Percentiles rank a stretch among this genome's conserved stretches.
Conservation (phyloP, 2,113 vertebrate genomes). For the Conger conger region DNA sequence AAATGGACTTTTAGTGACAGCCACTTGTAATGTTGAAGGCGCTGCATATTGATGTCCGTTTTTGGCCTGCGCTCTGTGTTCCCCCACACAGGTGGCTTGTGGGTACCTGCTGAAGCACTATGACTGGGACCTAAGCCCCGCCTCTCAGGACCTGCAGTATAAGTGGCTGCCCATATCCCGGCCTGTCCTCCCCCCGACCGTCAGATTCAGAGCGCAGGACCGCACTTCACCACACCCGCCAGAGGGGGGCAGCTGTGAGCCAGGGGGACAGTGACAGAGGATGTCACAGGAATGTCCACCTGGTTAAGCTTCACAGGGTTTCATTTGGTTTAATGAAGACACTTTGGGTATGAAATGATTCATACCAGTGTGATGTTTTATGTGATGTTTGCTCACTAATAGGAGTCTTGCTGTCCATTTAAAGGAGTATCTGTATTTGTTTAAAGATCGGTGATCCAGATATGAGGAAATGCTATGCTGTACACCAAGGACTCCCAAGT, state of each 20-base stretch:
- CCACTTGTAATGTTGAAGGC: too few species aligned
- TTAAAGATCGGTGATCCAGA: not conserved
- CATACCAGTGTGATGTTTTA: not conserved
- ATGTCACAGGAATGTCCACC: not conserved
- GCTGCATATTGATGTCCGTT: not conserved
- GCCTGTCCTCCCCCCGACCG: constrained; percentile 37
- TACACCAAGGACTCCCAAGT: constrained; percentile 7
- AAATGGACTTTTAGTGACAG: too few species aligned
- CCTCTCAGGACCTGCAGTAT: constrained; percentile 52
- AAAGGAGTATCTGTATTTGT: not conserved
- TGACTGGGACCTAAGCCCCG: constrained; percentile 57
- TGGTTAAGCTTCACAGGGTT: not conserved
- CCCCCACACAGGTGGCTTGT: constrained; percentile 27
- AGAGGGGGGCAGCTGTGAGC: not conserved
- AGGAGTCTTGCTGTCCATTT: not conserved
- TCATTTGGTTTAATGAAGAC: not conserved
- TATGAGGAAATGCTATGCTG: constrained; percentile 1
- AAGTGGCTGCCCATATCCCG: constrained; percentile 66
- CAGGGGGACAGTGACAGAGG: not conserved
- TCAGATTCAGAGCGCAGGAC: constrained; percentile 51
- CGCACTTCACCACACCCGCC: not conserved
- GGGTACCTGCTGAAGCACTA: constrained; percentile 45
- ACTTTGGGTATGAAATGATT: not conserved
- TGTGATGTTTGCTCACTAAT: not conserved
- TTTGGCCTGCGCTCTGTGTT: not conserved